These are phyloP conservation scores for Canis aureus DNA, from an alignment of 2,113 vertebrate genomes.

Conservation along the genomic window DNA sequence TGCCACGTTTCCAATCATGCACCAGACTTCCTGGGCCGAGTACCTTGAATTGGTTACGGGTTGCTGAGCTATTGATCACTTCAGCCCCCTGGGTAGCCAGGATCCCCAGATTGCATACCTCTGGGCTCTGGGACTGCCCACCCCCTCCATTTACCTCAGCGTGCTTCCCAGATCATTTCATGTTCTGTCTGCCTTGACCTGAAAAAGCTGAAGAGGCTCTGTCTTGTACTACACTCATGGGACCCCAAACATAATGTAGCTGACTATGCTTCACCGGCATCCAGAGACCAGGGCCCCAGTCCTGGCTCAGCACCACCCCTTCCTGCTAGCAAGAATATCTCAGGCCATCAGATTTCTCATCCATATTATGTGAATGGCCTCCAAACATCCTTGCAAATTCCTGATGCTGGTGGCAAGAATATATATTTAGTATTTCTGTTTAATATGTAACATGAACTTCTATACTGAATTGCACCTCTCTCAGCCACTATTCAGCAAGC, in stretches of 20 bases:
- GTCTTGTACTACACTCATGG: neutral
- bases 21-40: neutral
- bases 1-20: neutral
- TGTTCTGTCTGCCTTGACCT: neutral
- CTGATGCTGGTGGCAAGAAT: neutral
- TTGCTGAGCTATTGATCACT: neutral
- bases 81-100: neutral
- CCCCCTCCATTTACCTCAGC: neutral
- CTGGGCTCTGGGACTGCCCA: neutral
- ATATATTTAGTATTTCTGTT: neutral
- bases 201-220: neutral
- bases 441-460: neutral
- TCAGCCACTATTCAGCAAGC: neutral
- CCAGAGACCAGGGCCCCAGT: neutral
- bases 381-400: neutral
- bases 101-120: neutral
- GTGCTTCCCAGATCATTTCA: neutral
- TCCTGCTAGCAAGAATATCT: neutral
- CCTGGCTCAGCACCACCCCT: neutral
- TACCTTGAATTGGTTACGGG: neutral
- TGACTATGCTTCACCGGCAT: neutral
- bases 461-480: neutral
- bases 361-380: neutral
- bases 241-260: neutral
- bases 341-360: neutral